Percentiles rank a stretch among this genome's conserved stretches.
Evolutionary conservation across 2,113 vertebrate species (phyloP).

Genomic region (Trachemys scripta): DNA sequence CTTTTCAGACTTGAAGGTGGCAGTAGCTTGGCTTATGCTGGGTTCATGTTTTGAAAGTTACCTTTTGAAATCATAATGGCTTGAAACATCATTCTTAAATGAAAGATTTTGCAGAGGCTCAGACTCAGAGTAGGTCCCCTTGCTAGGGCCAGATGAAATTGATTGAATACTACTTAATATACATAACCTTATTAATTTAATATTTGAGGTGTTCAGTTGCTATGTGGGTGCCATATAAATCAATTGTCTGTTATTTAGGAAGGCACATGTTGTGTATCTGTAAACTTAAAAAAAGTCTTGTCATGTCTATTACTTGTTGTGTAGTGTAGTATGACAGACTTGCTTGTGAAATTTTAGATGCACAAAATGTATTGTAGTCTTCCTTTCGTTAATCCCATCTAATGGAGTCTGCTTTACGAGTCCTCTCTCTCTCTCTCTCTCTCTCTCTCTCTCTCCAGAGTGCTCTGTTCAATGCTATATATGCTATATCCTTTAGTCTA

Average conservation of each 20-base stretch:
- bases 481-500: not conserved
- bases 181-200: too few species aligned
- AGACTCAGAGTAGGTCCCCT: not conserved
- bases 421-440: not conserved
- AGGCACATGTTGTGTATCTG: not conserved
- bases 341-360: not conserved
- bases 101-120: not conserved
- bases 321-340: not conserved
- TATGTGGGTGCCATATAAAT: not conserved
- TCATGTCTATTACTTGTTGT: not conserved
- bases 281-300: not conserved
- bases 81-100: not conserved
- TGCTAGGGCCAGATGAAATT: not conserved
- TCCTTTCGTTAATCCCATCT: too few species aligned
- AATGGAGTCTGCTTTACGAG: too few species aligned
- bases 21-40: not conserved
- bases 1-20: not conserved
- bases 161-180: too few species aligned
- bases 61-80: not conserved
- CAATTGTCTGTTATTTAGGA: not conserved
- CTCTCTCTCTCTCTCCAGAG: not conserved
- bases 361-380: not conserved
- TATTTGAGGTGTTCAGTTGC: not conserved
- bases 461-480: not conserved
- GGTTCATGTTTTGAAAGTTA: not conserved